These are phyloP conservation scores for Lasiurus cinereus DNA, from an alignment of 2,113 vertebrate genomes.

Conservation along the genomic window DNA sequence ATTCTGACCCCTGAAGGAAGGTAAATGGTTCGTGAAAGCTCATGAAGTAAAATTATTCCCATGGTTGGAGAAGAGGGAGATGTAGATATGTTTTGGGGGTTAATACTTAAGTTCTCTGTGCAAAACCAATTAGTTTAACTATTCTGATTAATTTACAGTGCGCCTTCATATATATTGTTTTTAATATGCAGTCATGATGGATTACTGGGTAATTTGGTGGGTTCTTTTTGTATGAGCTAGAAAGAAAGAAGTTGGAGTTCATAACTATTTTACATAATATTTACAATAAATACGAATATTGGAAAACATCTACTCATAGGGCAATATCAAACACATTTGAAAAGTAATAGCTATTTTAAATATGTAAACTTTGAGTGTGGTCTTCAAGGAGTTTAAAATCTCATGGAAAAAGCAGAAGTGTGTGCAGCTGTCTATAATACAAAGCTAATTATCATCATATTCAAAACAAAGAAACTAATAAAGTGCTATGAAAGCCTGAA, in stretches of 20 bases:
- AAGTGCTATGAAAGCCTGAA: neutral
- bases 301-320: neutral
- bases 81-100: neutral
- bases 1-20: neutral
- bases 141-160: neutral
- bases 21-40: neutral
- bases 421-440: too few species aligned
- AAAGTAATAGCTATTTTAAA: neutral
- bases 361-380: too few species aligned
- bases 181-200: neutral
- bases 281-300: neutral
- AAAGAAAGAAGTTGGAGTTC: neutral
- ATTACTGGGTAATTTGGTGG: neutral
- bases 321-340: neutral
- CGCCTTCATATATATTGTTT: neutral
- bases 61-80: neutral
- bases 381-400: neutral
- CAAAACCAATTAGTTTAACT: neutral
- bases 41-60: neutral
- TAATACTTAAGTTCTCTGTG: neutral
- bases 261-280: neutral
- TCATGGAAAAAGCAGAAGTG: fast-evolving
- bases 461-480: neutral
- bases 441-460: neutral
- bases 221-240: neutral